phyloP scores from a whole-genome alignment of 2,888 invertebrate species.

The Drosophila kuntzei region DNA sequence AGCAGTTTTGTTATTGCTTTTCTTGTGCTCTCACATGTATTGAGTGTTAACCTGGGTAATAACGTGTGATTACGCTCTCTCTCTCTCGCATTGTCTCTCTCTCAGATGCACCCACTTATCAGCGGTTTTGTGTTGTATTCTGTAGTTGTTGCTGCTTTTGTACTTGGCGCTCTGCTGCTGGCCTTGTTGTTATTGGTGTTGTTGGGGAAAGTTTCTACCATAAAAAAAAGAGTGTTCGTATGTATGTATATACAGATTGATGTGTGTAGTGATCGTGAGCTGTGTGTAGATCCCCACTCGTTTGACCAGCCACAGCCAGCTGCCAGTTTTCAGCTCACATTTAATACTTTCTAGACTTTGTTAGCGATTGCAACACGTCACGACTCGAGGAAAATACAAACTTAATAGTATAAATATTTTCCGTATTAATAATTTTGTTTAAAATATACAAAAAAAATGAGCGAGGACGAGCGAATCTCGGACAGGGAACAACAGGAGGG shows the following conservation, averaged over 20 bases:
- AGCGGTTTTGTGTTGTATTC: slow-evolving; percentile 49
- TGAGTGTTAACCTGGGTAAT: not conserved
- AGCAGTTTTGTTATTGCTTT: slow-evolving; percentile 4
- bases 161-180: slow-evolving; percentile 36
- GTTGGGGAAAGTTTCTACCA: slow-evolving; percentile 74
- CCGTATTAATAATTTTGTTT: not conserved
- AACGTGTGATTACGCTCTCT: slow-evolving; percentile 1
- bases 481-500: slow-evolving; percentile 10
- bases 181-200: slow-evolving; percentile 42
- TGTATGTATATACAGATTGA: slow-evolving; percentile 8
- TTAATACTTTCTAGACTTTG: slow-evolving; percentile 78
- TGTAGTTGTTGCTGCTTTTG: slow-evolving; percentile 27
- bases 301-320: slow-evolving; percentile 72
- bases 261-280: slow-evolving; percentile 36
- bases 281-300: slow-evolving; percentile 58
- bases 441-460: slow-evolving; percentile 41
- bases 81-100: slow-evolving; percentile 20
- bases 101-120: slow-evolving; percentile 59
- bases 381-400: slow-evolving; percentile 41
- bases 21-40: slow-evolving; percentile 4
- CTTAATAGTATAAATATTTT: slow-evolving; percentile 4
- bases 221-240: slow-evolving; percentile 12
- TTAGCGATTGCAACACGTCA: slow-evolving; percentile 72
- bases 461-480: slow-evolving; percentile 43
- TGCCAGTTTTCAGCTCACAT: slow-evolving; percentile 47